Percentiles rank a stretch among this genome's conserved stretches.
Conservation (phyloP, 2,797 vertebrate genomes). For the Apogon hyalosoma region DNA sequence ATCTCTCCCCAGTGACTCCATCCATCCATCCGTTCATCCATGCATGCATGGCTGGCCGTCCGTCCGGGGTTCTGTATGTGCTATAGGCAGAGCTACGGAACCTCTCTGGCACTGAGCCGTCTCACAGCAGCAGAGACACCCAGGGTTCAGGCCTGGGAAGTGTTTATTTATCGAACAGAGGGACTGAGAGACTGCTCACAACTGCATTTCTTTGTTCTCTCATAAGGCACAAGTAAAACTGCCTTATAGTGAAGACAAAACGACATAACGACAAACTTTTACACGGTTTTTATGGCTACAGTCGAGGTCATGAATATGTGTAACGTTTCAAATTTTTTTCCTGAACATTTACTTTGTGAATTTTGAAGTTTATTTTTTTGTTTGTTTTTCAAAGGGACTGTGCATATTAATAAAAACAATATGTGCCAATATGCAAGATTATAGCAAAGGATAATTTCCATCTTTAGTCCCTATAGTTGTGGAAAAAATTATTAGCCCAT, state of each 20-base stretch:
- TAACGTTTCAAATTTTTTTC: no score
- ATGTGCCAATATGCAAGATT: no score
- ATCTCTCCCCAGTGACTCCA: slow-evolving; percentile 72
- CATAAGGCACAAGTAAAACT: slow-evolving; percentile 9
- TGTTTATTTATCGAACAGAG: slow-evolving; percentile 73
- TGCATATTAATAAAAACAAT: no score
- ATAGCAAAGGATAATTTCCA: no score
- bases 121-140: slow-evolving; percentile 65
- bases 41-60: slow-evolving; percentile 68
- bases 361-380: no score
- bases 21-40: slow-evolving; percentile 73
- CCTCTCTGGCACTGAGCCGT: slow-evolving; percentile 69
- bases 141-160: slow-evolving; percentile 51
- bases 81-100: slow-evolving; percentile 73
- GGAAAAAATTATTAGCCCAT: no score
- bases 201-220: slow-evolving; percentile 35
- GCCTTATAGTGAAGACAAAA: not conserved
- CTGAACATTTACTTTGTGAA: no score
- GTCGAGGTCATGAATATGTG: not conserved
- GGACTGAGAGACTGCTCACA: slow-evolving; percentile 35
- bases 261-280: not conserved
- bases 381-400: no score
- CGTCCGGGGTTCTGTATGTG: slow-evolving; percentile 68
- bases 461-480: no score
- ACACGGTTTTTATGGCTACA: not conserved